These are phyloP conservation scores for Bombylius major DNA, from an alignment of 2,888 invertebrate genomes.

Conservation along the genomic window DNA sequence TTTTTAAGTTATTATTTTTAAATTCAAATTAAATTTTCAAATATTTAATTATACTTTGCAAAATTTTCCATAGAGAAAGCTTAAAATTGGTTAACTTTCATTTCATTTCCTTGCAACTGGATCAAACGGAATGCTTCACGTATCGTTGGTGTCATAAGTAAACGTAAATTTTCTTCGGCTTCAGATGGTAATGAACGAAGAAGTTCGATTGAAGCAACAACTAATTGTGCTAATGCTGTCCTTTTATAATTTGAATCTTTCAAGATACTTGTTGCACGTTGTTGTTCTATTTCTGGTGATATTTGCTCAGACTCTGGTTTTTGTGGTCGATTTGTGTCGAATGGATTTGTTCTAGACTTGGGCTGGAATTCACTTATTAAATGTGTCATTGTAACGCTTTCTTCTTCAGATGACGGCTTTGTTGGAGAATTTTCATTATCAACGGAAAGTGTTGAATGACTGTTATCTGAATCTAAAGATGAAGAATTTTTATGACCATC, in stretches of 20 bases:
- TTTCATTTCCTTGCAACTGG: conserved; percentile 36
- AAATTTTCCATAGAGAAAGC: neutral
- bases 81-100: conserved; percentile 36
- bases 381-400: conserved; percentile 35
- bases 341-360: conserved; percentile 33
- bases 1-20: too few relatives aligned
- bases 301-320: conserved; percentile 46
- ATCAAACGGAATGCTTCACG: conserved; percentile 36
- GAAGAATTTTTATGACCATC: conserved; percentile 3
- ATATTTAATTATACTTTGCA: too few relatives aligned
- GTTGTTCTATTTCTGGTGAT: conserved; percentile 72
- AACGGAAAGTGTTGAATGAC: conserved; percentile 6
- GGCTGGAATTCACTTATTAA: conserved; percentile 35
- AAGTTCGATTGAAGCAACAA: conserved; percentile 74
- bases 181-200: conserved; percentile 49
- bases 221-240: conserved; percentile 70
- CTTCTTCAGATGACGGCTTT: conserved; percentile 26
- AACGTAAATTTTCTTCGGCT: conserved; percentile 40
- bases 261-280: conserved; percentile 65
- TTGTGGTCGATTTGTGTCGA: conserved; percentile 34
- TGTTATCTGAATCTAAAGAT: conserved; percentile 7
- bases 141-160: conserved; percentile 36
- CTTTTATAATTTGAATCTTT: conserved; percentile 82
- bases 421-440: conserved; percentile 22
- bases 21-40: too few relatives aligned